Conservation (phyloP, 1,140 invertebrate genomes). For the Portunus trituberculatus region DNA sequence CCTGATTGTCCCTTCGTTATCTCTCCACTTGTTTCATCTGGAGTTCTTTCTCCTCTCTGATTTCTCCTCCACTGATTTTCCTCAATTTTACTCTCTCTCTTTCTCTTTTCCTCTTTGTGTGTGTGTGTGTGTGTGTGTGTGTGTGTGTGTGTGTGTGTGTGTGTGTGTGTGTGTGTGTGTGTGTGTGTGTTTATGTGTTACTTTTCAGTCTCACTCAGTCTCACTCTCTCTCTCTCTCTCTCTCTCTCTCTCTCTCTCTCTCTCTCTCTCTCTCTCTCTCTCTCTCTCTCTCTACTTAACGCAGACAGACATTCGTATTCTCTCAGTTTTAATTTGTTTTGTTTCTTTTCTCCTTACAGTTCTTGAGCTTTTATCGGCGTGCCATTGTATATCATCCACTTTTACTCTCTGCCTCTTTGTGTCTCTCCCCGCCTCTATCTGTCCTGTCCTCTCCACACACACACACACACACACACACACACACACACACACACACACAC, state of each 20-base stretch:
- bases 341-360: neutral
- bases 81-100: neutral
- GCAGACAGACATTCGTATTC: neutral
- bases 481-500: constrained; percentile 27
- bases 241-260: neutral
- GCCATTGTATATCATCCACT: neutral
- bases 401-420: neutral
- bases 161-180: too few species aligned
- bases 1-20: constrained; percentile 10
- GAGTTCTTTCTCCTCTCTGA: neutral
- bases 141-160: too few species aligned
- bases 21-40: neutral
- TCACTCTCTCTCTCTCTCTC: neutral
- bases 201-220: neutral
- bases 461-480: neutral
- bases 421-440: neutral
- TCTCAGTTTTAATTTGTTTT: neutral
- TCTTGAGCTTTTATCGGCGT: neutral
- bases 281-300: neutral
- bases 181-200: too few species aligned
- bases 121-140: too few species aligned
- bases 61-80: neutral
- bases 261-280: constrained; percentile 37
- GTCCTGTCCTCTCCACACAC: neutral
- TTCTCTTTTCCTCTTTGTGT: neutral